Conservation (phyloP, 2,113 vertebrate genomes). For the Struthio camelus region DNA sequence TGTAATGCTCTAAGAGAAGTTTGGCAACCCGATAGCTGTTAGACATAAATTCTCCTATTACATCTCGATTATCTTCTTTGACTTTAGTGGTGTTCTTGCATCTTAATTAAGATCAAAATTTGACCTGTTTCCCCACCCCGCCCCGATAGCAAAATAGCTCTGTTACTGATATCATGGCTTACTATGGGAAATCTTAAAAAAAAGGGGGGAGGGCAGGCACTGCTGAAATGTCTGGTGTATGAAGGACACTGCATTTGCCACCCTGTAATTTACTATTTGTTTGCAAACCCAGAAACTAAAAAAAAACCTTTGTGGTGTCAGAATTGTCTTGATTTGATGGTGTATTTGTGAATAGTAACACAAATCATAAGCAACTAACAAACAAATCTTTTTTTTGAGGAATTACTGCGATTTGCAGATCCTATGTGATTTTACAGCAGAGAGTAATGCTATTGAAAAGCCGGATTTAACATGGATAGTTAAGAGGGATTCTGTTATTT, state of each 20-base stretch:
- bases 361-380: background rate
- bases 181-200: background rate
- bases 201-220: background rate
- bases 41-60: background rate
- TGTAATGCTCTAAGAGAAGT: background rate
- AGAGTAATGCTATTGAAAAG: conserved; percentile 15
- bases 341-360: background rate
- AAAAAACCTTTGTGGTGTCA: background rate
- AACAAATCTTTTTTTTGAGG: background rate
- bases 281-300: background rate
- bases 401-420: conserved; percentile 2
- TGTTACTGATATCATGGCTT: background rate
- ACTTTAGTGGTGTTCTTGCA: background rate
- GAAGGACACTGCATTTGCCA: background rate
- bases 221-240: background rate
- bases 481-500: background rate
- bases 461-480: background rate
- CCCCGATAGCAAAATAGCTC: background rate
- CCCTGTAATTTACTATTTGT: background rate
- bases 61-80: background rate
- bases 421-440: conserved; percentile 9
- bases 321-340: background rate
- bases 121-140: background rate
- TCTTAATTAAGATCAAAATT: background rate
- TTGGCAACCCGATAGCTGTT: background rate